phyloP scores from a whole-genome alignment of 2,888 invertebrate species.

The Helleia helle region DNA sequence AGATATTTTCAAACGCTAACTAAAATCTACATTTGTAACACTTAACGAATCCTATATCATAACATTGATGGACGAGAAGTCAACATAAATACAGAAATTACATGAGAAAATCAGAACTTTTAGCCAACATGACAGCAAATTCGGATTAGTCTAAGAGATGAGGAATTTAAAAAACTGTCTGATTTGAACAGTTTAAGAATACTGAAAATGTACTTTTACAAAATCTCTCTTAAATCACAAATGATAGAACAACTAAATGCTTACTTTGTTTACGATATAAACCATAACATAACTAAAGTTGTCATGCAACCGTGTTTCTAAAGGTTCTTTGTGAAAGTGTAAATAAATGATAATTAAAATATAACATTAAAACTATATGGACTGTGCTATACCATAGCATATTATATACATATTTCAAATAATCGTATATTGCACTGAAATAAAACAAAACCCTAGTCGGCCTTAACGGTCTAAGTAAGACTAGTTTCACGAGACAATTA shows the following conservation, averaged over 20 bases:
- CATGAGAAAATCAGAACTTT: neutral
- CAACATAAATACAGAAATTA: neutral
- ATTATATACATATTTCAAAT: neutral
- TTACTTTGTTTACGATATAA: too few relatives aligned
- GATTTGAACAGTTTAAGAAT: too few relatives aligned
- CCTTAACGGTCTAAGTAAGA: slow-evolving; percentile 7
- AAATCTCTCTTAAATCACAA: too few relatives aligned
- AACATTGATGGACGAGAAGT: slow-evolving; percentile 13
- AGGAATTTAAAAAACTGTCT: too few relatives aligned
- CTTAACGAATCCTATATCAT: slow-evolving; percentile 25
- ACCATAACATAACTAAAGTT: too few relatives aligned
- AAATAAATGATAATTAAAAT: neutral
- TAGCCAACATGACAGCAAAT: neutral
- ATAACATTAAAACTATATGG: slow-evolving; percentile 1
- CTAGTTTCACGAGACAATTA: slow-evolving; percentile 5
- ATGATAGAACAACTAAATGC: too few relatives aligned
- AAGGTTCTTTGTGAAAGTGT: neutral
- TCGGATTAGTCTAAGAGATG: neutral
- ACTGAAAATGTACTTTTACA: too few relatives aligned
- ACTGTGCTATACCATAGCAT: neutral
- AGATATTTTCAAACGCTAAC: slow-evolving; percentile 27
- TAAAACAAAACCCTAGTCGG: slow-evolving; percentile 7
- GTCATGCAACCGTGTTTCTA: too few relatives aligned
- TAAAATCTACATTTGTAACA: slow-evolving; percentile 27
- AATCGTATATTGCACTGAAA: slow-evolving; percentile 7